phyloP scores from a whole-genome alignment of 1,140 invertebrate genomes.

The Hestina assimilis region DNA sequence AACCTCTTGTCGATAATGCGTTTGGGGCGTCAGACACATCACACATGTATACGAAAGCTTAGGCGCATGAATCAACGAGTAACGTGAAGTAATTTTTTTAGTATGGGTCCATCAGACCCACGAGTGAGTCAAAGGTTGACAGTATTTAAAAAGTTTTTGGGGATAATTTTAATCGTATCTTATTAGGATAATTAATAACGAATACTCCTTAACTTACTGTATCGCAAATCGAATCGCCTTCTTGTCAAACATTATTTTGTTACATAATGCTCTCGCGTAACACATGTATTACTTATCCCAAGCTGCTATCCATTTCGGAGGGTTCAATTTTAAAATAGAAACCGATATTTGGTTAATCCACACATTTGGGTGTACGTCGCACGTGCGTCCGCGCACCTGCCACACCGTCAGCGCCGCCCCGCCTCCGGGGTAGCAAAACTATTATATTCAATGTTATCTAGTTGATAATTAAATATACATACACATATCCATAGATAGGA shows the following conservation, averaged over 20 bases:
- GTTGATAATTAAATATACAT: conserved; percentile 1
- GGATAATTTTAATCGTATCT: too few relatives aligned
- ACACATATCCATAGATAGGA: not conserved
- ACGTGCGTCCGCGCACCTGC: conserved; percentile 70
- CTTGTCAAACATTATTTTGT: too few relatives aligned
- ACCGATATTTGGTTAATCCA: conserved; percentile 41
- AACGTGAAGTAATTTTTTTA: too few relatives aligned
- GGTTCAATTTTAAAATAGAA: conserved; percentile 10
- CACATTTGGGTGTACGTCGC: conserved; percentile 38
- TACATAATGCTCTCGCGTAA: not conserved
- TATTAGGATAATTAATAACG: too few relatives aligned
- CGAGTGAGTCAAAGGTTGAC: too few relatives aligned
- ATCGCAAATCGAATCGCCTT: too few relatives aligned
- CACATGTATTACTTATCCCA: not conserved
- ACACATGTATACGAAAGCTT: too few relatives aligned
- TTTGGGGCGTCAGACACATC: too few relatives aligned
- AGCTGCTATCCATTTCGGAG: not conserved
- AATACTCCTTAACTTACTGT: not conserved
- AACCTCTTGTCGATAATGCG: too few relatives aligned
- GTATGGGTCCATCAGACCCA: too few relatives aligned
- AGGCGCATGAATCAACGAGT: too few relatives aligned
- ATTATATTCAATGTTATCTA: conserved; percentile 11
- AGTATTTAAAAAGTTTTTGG: too few relatives aligned
- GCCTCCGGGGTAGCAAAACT: conserved; percentile 18
- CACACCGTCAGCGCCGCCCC: conserved; percentile 26